Percentiles rank a stretch among this genome's conserved stretches.
Conservation (phyloP, 1,140 invertebrate species). For the Lucilia cuprina region DNA sequence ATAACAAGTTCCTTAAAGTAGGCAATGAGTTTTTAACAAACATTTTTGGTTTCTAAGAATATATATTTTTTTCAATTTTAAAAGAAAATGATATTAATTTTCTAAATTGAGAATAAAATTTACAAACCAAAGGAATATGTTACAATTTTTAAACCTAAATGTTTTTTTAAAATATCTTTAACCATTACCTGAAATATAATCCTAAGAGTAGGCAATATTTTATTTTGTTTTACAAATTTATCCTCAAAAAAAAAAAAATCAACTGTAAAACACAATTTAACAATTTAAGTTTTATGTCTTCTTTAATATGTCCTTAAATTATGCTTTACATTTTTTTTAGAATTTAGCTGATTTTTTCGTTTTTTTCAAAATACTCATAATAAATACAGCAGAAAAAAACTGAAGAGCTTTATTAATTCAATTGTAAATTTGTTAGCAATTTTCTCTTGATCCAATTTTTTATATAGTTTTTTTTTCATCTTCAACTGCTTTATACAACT, state of each 20-base stretch:
- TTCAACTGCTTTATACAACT: neutral
- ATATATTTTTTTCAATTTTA: neutral
- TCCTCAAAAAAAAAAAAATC: neutral
- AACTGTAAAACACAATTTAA: neutral
- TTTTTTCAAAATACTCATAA: neutral
- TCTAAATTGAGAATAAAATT: no score
- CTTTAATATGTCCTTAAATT: neutral
- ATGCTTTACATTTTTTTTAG: neutral
- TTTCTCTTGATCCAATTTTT: slow-evolving; percentile 23
- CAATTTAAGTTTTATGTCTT: no score
- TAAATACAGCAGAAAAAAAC: neutral
- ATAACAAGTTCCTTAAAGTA: neutral
- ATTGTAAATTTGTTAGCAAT: slow-evolving; percentile 33
- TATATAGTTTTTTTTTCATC: neutral
- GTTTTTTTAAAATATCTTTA: no score
- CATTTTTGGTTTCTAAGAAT: neutral
- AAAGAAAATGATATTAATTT: neutral
- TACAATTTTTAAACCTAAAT: no score
- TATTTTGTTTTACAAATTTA: no score
- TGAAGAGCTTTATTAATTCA: slow-evolving; percentile 27
- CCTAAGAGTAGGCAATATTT: no score
- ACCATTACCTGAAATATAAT: no score
- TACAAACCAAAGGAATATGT: no score
- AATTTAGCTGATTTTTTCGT: neutral
- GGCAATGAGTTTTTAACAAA: neutral